phyloP scores from a whole-genome alignment of 2,113 vertebrate species.

The Neolamprologus hecqui region DNA sequence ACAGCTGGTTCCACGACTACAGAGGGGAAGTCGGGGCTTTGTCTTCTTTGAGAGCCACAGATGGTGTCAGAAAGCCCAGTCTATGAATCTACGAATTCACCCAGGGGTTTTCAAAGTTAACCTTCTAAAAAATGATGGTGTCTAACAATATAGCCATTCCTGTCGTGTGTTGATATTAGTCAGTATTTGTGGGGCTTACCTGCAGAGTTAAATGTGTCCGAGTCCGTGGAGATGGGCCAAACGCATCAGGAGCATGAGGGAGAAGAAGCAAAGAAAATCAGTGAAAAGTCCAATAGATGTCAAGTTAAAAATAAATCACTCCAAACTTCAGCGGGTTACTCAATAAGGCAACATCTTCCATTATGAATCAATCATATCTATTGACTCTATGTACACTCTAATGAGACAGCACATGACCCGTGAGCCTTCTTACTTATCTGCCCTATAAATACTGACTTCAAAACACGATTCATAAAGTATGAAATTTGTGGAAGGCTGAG shows the following conservation, averaged over 20 bases:
- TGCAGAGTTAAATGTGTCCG: conserved; percentile 14
- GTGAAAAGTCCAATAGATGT: conserved; percentile 2
- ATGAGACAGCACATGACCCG: background rate
- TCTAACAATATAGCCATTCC: background rate
- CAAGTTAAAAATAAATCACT: conserved; percentile 14
- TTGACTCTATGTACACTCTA: background rate
- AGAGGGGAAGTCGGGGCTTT: background rate
- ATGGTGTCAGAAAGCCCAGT: background rate
- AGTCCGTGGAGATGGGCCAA: background rate
- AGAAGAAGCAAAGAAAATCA: conserved; percentile 22
- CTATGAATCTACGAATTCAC: background rate
- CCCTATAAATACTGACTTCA: background rate
- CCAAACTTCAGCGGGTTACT: background rate
- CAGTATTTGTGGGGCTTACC: conserved; percentile 40
- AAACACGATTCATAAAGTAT: background rate
- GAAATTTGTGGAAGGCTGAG: background rate
- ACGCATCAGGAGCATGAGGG: background rate
- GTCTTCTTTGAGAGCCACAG: background rate
- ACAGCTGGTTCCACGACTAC: conserved; percentile 21
- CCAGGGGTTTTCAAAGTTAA: background rate
- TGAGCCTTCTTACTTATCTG: background rate
- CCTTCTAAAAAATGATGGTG: background rate
- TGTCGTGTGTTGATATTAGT: background rate
- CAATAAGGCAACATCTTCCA: background rate
- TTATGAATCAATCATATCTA: background rate